Evolutionary conservation across 2,797 vertebrate species (phyloP).

Genomic region (Gadopsis marmoratus): DNA sequence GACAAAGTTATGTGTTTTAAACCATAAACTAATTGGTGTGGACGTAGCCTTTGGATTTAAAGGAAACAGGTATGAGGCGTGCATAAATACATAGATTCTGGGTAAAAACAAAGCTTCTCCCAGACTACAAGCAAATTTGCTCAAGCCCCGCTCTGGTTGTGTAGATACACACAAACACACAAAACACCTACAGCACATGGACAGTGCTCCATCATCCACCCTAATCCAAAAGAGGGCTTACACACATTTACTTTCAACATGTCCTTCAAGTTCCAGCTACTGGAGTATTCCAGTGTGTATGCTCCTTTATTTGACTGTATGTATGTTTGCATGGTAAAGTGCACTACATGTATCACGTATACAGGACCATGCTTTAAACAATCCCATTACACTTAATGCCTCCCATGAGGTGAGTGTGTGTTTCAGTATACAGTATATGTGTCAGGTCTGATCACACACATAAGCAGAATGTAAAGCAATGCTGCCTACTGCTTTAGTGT

Average conservation of each 20-base stretch:
- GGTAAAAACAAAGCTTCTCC: no score
- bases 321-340: background rate
- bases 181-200: background rate
- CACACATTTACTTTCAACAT: slow-evolving; percentile 5
- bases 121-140: no score
- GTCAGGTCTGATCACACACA: background rate
- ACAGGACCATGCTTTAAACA: slow-evolving; percentile 12
- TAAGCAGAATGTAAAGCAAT: background rate
- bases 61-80: background rate
- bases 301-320: background rate
- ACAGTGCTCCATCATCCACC: background rate
- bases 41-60: no score
- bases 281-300: background rate
- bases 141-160: no score
- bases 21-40: no score
- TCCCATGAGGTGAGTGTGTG: slow-evolving; percentile 9
- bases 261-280: background rate
- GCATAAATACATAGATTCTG: background rate
- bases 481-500: background rate
- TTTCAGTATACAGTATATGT: background rate
- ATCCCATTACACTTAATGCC: slow-evolving; percentile 15
- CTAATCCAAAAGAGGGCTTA: background rate
- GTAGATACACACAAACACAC: background rate
- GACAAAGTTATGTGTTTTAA: no score
- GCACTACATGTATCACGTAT: background rate